Evolutionary conservation across 2,888 invertebrate species (phyloP).

Genomic region (Eristalis intricaria): DNA sequence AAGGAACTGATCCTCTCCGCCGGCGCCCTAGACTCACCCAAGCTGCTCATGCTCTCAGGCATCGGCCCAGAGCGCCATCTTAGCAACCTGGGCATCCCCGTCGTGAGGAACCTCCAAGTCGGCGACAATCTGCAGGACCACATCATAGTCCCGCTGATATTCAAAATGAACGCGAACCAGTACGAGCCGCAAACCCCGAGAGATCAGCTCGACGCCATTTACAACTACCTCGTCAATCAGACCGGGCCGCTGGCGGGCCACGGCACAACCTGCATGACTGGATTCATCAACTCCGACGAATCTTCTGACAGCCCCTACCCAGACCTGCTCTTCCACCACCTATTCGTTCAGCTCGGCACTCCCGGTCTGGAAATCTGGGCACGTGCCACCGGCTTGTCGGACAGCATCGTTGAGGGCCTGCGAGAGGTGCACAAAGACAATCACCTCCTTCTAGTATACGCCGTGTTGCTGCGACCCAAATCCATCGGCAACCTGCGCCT

Average conservation of each 20-base stretch:
- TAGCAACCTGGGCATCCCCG: slow-evolving; percentile 66
- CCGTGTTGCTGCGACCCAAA: slow-evolving; percentile 82
- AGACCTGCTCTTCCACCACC: slow-evolving; percentile 80
- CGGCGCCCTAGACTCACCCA: slow-evolving; percentile 76
- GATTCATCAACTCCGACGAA: slow-evolving; percentile 82
- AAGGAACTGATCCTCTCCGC: slow-evolving; percentile 74
- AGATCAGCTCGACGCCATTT: slow-evolving; percentile 66
- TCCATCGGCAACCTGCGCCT: slow-evolving; percentile 84
- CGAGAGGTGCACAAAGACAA: slow-evolving; percentile 62
- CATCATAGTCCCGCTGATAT: slow-evolving; percentile 82
- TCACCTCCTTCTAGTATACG: slow-evolving; percentile 79
- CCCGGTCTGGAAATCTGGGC: neutral
- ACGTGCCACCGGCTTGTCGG: neutral
- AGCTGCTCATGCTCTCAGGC: slow-evolving; percentile 75
- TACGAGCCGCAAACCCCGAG: slow-evolving; percentile 29
- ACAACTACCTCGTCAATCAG: slow-evolving; percentile 79
- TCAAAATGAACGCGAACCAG: slow-evolving; percentile 77
- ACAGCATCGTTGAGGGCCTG: slow-evolving; percentile 40
- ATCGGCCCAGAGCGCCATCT: slow-evolving; percentile 74
- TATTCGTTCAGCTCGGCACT: slow-evolving; percentile 74
- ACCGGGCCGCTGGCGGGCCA: slow-evolving; percentile 72
- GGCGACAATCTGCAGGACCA: slow-evolving; percentile 91
- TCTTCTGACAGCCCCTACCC: slow-evolving; percentile 80
- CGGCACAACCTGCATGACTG: slow-evolving; percentile 80
- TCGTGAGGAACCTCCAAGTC: slow-evolving; percentile 80